These are phyloP conservation scores for Erebia aethiops DNA, from an alignment of 2,888 invertebrate genomes.

Conservation along the genomic window DNA sequence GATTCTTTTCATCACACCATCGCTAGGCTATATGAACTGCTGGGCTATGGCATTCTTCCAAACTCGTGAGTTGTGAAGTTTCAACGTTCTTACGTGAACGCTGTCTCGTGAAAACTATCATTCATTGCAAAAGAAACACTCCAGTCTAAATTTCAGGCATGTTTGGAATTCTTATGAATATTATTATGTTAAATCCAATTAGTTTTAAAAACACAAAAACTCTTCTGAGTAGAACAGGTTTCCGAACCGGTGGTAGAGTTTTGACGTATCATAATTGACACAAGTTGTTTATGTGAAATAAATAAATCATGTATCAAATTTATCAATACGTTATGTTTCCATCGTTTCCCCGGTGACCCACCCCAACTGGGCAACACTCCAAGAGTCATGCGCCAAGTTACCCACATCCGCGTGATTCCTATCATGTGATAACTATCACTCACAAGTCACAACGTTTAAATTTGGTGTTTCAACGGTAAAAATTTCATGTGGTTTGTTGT, in stretches of 20 bases:
- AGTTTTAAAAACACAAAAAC: conserved; percentile 4
- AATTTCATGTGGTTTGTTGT: neutral
- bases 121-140: neutral
- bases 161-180: no score
- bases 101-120: conserved; percentile 10
- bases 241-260: no score
- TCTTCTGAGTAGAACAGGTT: no score
- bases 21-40: conserved; percentile 2
- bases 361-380: conserved; percentile 55
- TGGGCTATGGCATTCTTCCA: conserved; percentile 12
- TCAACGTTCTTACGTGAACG: neutral
- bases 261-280: no score
- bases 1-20: neutral
- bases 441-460: conserved; percentile 52
- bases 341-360: conserved; percentile 23
- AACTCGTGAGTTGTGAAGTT: conserved; percentile 15
- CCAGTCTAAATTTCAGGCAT: neutral
- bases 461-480: neutral
- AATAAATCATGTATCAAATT: no score
- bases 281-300: no score
- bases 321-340: conserved; percentile 12
- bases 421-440: conserved; percentile 41
- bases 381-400: conserved; percentile 53
- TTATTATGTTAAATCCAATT: conserved; percentile 13
- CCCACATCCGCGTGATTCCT: conserved; percentile 50